These are phyloP conservation scores for Ancistrus triradiatus DNA, from an alignment of 2,113 vertebrate species.

Conservation along the genomic window DNA sequence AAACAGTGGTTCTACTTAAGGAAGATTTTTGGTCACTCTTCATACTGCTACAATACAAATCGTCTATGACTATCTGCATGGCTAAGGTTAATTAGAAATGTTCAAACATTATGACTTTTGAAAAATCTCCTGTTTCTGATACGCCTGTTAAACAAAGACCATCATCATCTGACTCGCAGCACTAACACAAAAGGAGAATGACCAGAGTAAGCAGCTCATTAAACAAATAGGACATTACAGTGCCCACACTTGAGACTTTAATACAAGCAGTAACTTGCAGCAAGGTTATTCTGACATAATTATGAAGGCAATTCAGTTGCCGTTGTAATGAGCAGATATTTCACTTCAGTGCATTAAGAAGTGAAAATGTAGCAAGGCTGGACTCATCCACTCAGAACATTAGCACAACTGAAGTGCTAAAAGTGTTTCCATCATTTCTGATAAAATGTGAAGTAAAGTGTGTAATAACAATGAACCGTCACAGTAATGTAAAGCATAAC, in stretches of 20 bases:
- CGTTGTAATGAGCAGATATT: conserved; percentile 20
- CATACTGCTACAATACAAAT: too few species aligned
- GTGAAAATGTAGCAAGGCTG: neutral
- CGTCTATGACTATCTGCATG: too few species aligned
- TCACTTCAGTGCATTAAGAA: conserved; percentile 25
- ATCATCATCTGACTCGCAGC: neutral
- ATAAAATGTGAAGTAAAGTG: neutral
- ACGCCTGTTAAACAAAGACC: conserved; percentile 32
- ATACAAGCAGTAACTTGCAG: conserved; percentile 20
- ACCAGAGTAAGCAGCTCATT: conserved; percentile 30
- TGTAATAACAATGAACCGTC: neutral
- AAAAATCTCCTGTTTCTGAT: conserved; percentile 9
- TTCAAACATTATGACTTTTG: too few species aligned
- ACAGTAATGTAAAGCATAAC: neutral
- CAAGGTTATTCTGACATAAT: conserved; percentile 32
- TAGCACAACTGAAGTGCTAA: neutral
- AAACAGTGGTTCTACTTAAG: too few species aligned
- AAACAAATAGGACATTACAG: conserved; percentile 11
- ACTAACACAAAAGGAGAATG: neutral
- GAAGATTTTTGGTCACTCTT: too few species aligned
- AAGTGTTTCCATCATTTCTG: neutral
- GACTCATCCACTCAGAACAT: neutral
- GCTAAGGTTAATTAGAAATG: too few species aligned
- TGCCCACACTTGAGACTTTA: conserved; percentile 25
- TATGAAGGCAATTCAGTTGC: conserved; percentile 24